phyloP scores from a whole-genome alignment of 92 coral and sea anemone genomes.

The Porites rus region DNA sequence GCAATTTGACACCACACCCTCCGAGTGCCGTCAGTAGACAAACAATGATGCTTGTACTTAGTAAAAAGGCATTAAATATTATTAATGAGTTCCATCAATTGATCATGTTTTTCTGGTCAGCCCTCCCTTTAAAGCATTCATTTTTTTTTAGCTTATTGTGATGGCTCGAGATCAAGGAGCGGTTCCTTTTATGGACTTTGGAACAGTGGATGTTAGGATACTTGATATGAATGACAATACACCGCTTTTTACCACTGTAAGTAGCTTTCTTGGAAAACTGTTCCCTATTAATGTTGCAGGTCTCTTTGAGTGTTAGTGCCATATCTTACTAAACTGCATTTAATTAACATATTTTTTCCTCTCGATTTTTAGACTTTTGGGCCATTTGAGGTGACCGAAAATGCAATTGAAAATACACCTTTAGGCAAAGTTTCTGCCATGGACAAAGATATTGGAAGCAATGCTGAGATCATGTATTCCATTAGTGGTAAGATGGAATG shows the following conservation, averaged over 20 bases:
- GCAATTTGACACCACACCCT: too few relatives aligned
- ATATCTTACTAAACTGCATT: background rate
- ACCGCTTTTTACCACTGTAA: slow-evolving; percentile 78
- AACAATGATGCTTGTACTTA: too few relatives aligned
- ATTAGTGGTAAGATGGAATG: slow-evolving; percentile 67
- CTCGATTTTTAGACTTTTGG: slow-evolving; percentile 74
- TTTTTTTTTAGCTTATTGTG: slow-evolving; percentile 85
- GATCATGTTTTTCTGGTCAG: too few relatives aligned
- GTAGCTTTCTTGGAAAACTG: background rate
- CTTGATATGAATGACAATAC: slow-evolving; percentile 87
- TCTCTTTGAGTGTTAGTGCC: too few relatives aligned
- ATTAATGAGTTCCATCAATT: too few relatives aligned
- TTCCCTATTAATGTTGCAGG: background rate
- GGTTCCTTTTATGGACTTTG: slow-evolving; percentile 96
- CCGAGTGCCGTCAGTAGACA: too few relatives aligned
- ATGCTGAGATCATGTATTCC: slow-evolving; percentile 81
- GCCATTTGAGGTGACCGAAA: slow-evolving; percentile 80
- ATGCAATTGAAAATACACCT: slow-evolving; percentile 59
- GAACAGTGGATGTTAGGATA: slow-evolving; percentile 88
- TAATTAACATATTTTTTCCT: too few relatives aligned
- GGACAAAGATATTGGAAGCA: slow-evolving; percentile 80
- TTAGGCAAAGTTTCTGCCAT: slow-evolving; percentile 85
- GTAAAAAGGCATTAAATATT: too few relatives aligned
- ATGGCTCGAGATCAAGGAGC: slow-evolving; percentile 96
- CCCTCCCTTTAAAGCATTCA: too few relatives aligned